Evolutionary conservation across 35 echinoderm and acorn worm species (phyloP).

Genomic region (Heliocidaris tuberculata): DNA sequence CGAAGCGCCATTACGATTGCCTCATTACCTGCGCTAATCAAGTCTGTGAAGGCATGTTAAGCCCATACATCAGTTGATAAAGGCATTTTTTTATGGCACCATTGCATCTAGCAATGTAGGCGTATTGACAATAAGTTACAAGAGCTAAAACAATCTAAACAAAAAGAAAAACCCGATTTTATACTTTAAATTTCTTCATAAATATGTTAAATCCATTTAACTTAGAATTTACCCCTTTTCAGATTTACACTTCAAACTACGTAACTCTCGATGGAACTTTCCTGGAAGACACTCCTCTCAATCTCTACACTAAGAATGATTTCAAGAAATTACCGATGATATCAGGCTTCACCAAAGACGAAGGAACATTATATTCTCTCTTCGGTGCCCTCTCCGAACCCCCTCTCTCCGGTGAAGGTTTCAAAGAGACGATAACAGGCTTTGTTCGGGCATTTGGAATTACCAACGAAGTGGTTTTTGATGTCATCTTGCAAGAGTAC

Average conservation of each 20-base stretch:
- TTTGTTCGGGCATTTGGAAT: background rate
- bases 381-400: background rate
- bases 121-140: too few species aligned
- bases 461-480: background rate
- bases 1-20: too few species aligned
- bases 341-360: constrained; percentile 74
- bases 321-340: constrained; percentile 61
- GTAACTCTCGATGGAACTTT: constrained; percentile 72
- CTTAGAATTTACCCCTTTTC: background rate
- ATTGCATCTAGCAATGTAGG: too few species aligned
- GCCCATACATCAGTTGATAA: too few species aligned
- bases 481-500: constrained; percentile 51
- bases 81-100: too few species aligned
- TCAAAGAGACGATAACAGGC: background rate
- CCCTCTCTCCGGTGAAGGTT: background rate
- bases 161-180: too few species aligned
- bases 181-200: too few species aligned
- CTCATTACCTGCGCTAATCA: too few species aligned
- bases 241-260: constrained; percentile 20
- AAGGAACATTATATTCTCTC: constrained; percentile 53
- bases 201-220: too few species aligned
- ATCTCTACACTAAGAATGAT: constrained; percentile 49
- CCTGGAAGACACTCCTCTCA: constrained; percentile 54
- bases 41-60: too few species aligned
- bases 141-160: too few species aligned